These are phyloP conservation scores for Diloba caeruleocephala DNA, from an alignment of 2,888 invertebrate species.

Conservation along the genomic window DNA sequence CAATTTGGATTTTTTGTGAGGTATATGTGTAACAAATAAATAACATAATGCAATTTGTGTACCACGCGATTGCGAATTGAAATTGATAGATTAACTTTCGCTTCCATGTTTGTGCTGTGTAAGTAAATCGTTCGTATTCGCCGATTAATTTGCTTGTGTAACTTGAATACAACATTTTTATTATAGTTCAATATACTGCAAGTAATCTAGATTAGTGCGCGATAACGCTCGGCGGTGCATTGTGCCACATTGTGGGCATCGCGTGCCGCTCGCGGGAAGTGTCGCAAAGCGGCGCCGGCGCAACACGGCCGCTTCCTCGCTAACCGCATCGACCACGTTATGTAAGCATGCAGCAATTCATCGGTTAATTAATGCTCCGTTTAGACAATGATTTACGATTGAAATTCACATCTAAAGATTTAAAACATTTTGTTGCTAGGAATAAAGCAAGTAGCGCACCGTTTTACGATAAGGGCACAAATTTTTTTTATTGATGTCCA, in stretches of 20 bases:
- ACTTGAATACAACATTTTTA: slow-evolving; percentile 11
- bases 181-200: slow-evolving; percentile 33
- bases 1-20: not conserved
- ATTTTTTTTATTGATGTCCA: too few species aligned
- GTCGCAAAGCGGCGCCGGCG: slow-evolving; percentile 30
- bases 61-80: slow-evolving; percentile 9
- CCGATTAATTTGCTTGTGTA: slow-evolving; percentile 27
- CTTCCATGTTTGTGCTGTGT: slow-evolving; percentile 10
- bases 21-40: not conserved
- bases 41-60: not conserved
- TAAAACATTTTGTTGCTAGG: not conserved
- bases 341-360: slow-evolving; percentile 14
- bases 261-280: slow-evolving; percentile 34
- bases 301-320: slow-evolving; percentile 28
- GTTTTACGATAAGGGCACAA: not conserved
- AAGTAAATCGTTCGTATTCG: slow-evolving; percentile 10
- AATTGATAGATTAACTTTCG: slow-evolving; percentile 10
- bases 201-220: slow-evolving; percentile 28
- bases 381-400: slow-evolving; percentile 1
- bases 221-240: slow-evolving; percentile 35
- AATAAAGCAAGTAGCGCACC: not conserved
- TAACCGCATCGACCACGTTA: slow-evolving; percentile 1
- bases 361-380: slow-evolving; percentile 7
- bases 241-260: slow-evolving; percentile 13
- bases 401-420: slow-evolving; percentile 1